Percentiles rank a stretch among this genome's conserved stretches.
Conservation (phyloP, 2,113 vertebrate genomes). For the Saimiri boliviensis region DNA sequence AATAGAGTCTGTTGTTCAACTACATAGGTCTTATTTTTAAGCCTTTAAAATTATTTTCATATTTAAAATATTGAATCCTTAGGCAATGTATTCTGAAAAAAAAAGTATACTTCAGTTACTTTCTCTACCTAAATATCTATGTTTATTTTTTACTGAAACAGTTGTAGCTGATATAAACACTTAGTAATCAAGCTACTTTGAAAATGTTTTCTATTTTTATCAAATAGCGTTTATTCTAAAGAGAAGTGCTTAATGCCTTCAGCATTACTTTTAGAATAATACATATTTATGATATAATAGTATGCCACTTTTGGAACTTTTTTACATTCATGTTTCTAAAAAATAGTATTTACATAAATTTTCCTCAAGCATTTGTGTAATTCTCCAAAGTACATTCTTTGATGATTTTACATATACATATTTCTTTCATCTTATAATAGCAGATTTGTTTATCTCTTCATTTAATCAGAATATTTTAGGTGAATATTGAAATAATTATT, state of each 20-base stretch:
- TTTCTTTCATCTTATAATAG: constrained; percentile 52
- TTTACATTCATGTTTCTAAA: constrained; percentile 66
- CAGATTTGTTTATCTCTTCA: constrained; percentile 60
- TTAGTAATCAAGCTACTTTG: constrained; percentile 56
- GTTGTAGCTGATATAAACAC: constrained; percentile 53
- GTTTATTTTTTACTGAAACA: constrained; percentile 54
- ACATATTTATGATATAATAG: constrained; percentile 81
- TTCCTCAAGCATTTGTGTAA: constrained; percentile 68
- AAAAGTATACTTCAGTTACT: background rate
- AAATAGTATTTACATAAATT: constrained; percentile 70
- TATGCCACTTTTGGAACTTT: constrained; percentile 58
- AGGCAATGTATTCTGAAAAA: background rate
- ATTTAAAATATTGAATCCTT: background rate
- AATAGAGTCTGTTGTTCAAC: background rate
- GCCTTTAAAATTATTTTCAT: background rate
- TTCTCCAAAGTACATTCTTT: constrained; percentile 42
- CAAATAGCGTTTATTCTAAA: constrained; percentile 72
- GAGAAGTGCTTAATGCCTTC: constrained; percentile 67
- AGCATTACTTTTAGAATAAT: constrained; percentile 73
- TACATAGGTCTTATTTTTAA: background rate
- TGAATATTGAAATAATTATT: constrained; percentile 71
- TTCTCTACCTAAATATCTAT: background rate
- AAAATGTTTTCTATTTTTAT: constrained; percentile 66
- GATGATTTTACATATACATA: constrained; percentile 33
- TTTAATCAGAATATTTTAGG: constrained; percentile 68